Evolutionary conservation across 2,113 vertebrate species (phyloP).

Genomic region (Phalacrocorax pelagicus): DNA sequence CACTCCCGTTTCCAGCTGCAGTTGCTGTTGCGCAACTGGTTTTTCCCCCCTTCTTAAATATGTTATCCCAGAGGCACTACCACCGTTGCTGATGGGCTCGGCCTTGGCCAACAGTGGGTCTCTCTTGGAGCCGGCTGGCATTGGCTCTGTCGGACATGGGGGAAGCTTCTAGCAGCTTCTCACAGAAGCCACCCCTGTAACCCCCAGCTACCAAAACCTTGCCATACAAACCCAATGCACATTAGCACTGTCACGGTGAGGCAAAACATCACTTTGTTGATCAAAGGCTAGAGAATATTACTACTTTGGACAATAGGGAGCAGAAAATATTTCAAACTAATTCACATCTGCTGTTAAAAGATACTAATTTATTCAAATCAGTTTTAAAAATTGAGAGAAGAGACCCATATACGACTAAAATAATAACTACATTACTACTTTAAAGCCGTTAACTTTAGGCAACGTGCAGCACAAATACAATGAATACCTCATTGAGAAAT

Average conservation of each 20-base stretch:
- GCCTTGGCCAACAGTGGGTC: not conserved
- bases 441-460: not conserved
- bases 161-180: not conserved
- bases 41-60: not conserved
- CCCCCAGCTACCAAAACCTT: not conserved
- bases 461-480: not conserved
- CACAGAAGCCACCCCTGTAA: not conserved
- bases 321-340: not conserved
- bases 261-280: not conserved
- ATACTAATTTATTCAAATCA: not conserved
- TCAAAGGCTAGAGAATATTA: not conserved
- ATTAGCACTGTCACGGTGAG: not conserved
- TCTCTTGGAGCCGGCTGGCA: not conserved
- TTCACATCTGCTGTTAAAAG: not conserved
- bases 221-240: not conserved
- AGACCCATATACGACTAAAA: not conserved
- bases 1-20: not conserved
- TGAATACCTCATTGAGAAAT: not conserved
- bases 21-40: no score
- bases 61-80: not conserved
- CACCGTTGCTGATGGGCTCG: not conserved
- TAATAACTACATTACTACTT: not conserved
- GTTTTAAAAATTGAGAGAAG: not conserved
- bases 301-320: not conserved
- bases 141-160: not conserved